Base-by-base conservation (phyloP, 2,888 invertebrate species). In the Nomada ruficornis region DNA sequence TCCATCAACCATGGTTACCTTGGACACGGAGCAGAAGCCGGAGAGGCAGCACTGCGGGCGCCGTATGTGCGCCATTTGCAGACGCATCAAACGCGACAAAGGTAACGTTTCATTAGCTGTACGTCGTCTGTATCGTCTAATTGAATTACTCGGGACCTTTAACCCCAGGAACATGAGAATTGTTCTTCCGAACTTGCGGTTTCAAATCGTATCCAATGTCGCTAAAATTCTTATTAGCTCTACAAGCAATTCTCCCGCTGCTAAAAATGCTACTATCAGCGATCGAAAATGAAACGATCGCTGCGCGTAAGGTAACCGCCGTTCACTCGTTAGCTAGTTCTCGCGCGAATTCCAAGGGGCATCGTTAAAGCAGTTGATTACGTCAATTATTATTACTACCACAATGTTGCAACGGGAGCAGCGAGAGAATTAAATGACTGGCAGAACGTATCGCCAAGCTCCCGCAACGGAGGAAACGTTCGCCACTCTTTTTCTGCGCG, bases 11-110 rank as follows among this genome's bases (percentile, higher is more conserved):
- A 93, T 93, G 93, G 93, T 93, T 90, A 93, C 93, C 90, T 88
- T 93, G 92, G 93, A 93, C 91, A 93, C 93, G 74, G 93, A 93
- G 84, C 93, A 93, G 89, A 93, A 93, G 90, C 93, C 93, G 75
- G 93, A 93, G 86, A 89, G 93, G 91, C 93, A 93, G 88, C 93
- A 93, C 81, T 93, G 93, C 87, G 93, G 91, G 69, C 91, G 93
- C 63, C 93, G 93, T 79, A 93, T 93, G 93, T 93, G 93, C 88
- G 93, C 93, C 78, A 93, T 93, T 91, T 93, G 93, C 91, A 91
- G 93, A 89, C 92, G 93, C 89, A 92, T 93, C 91, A 93, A 92
- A 87, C 92, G 93, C 80, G 93, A 93, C 85, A 93, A 92, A 93
- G 93, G 93, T 93, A 93, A 83, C 63, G 50, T 64, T 64, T 20